phyloP scores from a whole-genome alignment of 2,888 invertebrate species.

The Archaeoteleia sp. region DNA sequence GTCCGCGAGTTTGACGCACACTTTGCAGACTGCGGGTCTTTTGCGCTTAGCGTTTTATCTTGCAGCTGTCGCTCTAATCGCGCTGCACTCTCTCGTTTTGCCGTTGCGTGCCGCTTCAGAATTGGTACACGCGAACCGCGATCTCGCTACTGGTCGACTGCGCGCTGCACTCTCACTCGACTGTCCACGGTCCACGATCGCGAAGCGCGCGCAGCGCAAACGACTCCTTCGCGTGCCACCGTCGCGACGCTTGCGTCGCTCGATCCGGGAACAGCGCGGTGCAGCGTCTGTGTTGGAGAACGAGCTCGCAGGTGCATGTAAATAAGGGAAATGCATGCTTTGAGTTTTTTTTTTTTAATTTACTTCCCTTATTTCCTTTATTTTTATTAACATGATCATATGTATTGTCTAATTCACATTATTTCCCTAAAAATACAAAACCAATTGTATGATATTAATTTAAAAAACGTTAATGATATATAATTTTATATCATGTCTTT shows the following conservation, averaged over 20 bases:
- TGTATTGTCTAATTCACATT: no score
- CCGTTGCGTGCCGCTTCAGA: neutral
- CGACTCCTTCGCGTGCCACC: constrained; percentile 32
- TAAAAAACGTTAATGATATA: no score
- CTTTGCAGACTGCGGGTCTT: no score
- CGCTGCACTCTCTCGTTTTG: neutral
- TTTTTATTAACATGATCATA: no score
- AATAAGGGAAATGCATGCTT: no score
- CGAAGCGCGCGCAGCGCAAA: constrained; percentile 37
- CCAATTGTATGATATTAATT: no score
- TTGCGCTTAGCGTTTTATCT: neutral
- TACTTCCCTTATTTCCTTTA: no score
- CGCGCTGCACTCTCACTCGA: constrained; percentile 7
- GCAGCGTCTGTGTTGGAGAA: neutral
- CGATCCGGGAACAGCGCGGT: constrained; percentile 32
- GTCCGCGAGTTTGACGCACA: no score
- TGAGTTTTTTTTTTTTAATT: no score
- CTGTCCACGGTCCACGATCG: constrained; percentile 17
- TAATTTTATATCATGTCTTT: no score
- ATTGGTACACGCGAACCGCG: constrained; percentile 14
- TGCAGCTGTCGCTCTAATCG: neutral
- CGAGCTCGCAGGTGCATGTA: no score
- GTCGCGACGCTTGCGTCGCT: constrained; percentile 42
- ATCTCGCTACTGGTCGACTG: constrained; percentile 10
- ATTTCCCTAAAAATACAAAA: no score